Evolutionary conservation across 37 sponge, comb jelly and placozoan species (phyloP).

Genomic region (Theonella swinhoei): DNA sequence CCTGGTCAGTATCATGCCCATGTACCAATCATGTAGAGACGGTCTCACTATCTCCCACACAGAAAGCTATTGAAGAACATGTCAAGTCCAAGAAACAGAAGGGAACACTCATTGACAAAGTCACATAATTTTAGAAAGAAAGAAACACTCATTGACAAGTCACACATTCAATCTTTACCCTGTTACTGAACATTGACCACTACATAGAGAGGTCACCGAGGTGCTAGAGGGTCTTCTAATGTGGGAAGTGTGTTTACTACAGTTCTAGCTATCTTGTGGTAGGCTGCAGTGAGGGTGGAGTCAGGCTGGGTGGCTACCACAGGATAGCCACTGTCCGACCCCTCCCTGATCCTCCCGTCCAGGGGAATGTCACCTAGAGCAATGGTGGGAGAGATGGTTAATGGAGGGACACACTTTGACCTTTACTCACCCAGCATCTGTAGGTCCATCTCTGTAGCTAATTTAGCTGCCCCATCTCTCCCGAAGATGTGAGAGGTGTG

Average conservation of each 20-base stretch:
- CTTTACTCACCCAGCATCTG: constrained; percentile 57
- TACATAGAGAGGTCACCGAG: no score
- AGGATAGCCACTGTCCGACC: constrained; percentile 69
- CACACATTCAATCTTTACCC: background rate
- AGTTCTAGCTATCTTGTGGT: background rate
- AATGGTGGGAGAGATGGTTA: background rate
- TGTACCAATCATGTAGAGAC: background rate
- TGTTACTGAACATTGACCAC: background rate
- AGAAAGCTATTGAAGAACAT: constrained; percentile 85
- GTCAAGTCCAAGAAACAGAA: constrained; percentile 80
- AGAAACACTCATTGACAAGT: background rate
- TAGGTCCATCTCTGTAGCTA: constrained; percentile 64
- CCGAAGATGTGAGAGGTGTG: constrained; percentile 84
- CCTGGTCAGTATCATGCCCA: constrained; percentile 34
- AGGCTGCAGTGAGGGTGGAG: background rate
- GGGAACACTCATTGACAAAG: constrained; percentile 82
- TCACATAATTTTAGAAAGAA: constrained; percentile 29
- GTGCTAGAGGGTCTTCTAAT: no score
- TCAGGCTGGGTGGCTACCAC: constrained; percentile 58
- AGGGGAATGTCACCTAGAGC: constrained; percentile 77
- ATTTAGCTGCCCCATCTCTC: constrained; percentile 58
- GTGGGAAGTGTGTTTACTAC: background rate
- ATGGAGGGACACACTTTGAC: background rate
- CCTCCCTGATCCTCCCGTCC: constrained; percentile 54
- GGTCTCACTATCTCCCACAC: background rate